Base-by-base conservation (phyloP, 1,140 invertebrate genomes). In the Drosophila malerkotliana region DNA sequence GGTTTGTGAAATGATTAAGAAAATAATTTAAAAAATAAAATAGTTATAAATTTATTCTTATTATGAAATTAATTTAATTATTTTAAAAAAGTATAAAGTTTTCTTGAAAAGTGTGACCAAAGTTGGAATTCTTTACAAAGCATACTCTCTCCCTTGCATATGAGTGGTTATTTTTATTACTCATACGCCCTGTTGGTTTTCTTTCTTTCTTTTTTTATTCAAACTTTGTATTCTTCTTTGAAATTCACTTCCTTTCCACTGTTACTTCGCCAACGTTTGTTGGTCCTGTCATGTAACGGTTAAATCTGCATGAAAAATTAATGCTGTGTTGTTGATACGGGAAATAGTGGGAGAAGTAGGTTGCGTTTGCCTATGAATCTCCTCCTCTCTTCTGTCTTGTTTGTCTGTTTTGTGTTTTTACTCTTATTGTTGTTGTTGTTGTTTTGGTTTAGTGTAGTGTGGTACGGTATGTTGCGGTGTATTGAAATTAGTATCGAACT, bases 271-370 rank as follows among this genome's bases (percentile, higher is more conserved):
- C 45, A 62, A 26, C 34, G 34, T 51, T 39, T 71, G 68, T 72
- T 61, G 69, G 12, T 61, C 49, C 68, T 73, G 72, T 75, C 68
- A 75, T 72, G 72, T 75, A 73, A 57, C 72, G 47, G 72, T 75
- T 75, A 72, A 75, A 75, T 75, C 72, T 75, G 72, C 72, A 75
- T 75, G 72, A 75, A 75, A 75, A 75, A 75, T 75, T 75, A 75
- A 75, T 75, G 72, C 72, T 63, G 53, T 73, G 68, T 72, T 75
- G 59, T 75, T 71, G 69, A 71, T 72, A 66, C 56, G 57, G 26
- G 10, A 66, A 62, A 41, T n/a, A 14, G 26, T 15, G 45, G 62
- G 41, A 44, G 8, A 34, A 41, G 4, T 41, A 34, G 45, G n/a
- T 49, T 34, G 32, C 26, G 9, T 51, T 18, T 47, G 41, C 15